Evolutionary conservation across 2,888 invertebrate genomes (phyloP), one percentile per base, ranked within the genome.

Genomic region (Brachyopa scutellaris): DNA sequence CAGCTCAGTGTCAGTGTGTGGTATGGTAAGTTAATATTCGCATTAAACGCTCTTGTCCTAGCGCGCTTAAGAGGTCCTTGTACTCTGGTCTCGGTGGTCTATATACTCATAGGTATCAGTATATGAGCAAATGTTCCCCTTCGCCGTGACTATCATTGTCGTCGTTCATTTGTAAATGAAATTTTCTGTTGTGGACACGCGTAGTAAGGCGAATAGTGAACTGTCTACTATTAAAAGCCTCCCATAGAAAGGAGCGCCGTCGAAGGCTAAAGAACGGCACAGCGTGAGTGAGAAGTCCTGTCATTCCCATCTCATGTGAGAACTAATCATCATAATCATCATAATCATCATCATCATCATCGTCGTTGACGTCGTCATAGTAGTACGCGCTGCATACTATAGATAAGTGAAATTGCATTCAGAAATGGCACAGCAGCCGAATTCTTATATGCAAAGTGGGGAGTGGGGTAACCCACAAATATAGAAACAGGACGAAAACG

Each of bases 331-430:
- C 79, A 55, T 33, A 47, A 42, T 74, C 79, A 31, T 55, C n/a
- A n/a, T n/a, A n/a, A n/a, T n/a, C n/a, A n/a, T n/a, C n/a, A n/a
- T n/a, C n/a, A n/a, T n/a, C n/a, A n/a, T n/a, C n/a, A n/a, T n/a
- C n/a, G n/a, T n/a, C n/a, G n/a, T n/a, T n/a, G n/a, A n/a, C 51
- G 33, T 13, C 7, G 19, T 33, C 53, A 69, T 64, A 57, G 69
- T 80, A 80, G 80, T 80, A 80, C 80, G 57, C 74, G 49, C 40
- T 76, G 69, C 64, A 80, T 76, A 76, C 69, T 80, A 80, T 53
- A 76, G 57, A 61, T 67, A 31, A 33, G 21, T 9, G 26, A 17
- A 57, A 76, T 76, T 80, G 69, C 76, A 76, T 76, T 80, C 57
- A 76, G 69, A 64, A 80, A 42, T 61, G 19, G 36, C 26, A 57